A percentile compares a stretch with the other conserved stretches of the same genome.
Evolutionary conservation across 2,888 invertebrate species (phyloP).

Genomic region (Malacosoma neustria): DNA sequence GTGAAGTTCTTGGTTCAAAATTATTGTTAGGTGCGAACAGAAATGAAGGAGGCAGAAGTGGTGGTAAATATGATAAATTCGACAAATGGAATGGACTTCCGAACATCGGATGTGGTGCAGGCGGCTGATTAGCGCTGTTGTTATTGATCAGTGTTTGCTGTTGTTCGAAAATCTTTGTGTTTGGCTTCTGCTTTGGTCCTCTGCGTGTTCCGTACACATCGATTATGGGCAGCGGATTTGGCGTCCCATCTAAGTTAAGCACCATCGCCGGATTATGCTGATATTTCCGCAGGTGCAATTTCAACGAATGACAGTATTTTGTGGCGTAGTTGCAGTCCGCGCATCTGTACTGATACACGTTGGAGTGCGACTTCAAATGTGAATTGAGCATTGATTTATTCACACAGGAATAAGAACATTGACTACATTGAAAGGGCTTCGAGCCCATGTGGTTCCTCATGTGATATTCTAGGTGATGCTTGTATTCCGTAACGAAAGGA

Average conservation of each 20-base stretch:
- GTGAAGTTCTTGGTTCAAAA: constrained; percentile 47
- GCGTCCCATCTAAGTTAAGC: constrained; percentile 90
- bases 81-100: constrained; percentile 61
- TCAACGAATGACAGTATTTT: constrained; percentile 98
- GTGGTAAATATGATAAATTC: constrained; percentile 59
- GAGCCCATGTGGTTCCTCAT: constrained; percentile 94
- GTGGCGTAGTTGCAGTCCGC: constrained; percentile 96
- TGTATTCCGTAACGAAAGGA: constrained; percentile 98
- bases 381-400: constrained; percentile 99
- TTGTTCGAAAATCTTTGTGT: constrained; percentile 52
- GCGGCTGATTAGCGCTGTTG: constrained; percentile 34
- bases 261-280: constrained; percentile 93
- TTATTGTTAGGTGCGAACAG: constrained; percentile 66
- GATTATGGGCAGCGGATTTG: constrained; percentile 90
- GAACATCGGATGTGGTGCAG: constrained; percentile 52
- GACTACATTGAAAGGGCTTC: constrained; percentile 95
- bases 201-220: constrained; percentile 93
- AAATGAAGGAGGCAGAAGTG: constrained; percentile 63
- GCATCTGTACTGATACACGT: constrained; percentile 94
- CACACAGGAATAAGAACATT: constrained; percentile 94
- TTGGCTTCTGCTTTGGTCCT: constrained; percentile 82
- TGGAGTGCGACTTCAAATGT: constrained; percentile 96
- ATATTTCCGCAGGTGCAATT: constrained; percentile 95
- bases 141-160: constrained; percentile 25
- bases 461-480: constrained; percentile 98